Conservation (phyloP, 2,888 invertebrate species). For the Alloplasta piceator region DNA sequence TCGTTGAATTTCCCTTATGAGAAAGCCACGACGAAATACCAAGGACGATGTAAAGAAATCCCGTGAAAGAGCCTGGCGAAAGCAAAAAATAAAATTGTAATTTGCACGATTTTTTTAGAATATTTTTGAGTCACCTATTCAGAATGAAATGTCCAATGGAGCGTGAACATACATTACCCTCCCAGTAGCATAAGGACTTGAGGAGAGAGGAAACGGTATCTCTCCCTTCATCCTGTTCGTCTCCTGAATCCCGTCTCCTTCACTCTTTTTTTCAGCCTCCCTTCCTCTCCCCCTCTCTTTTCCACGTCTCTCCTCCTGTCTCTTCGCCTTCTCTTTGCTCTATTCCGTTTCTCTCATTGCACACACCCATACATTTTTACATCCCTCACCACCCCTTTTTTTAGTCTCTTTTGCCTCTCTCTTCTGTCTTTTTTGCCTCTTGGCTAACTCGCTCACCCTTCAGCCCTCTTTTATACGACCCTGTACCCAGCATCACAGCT, state of each 20-base stretch:
- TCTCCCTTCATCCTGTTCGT: conserved; percentile 51
- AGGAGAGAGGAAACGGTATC: conserved; percentile 45
- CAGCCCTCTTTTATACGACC: conserved; percentile 48
- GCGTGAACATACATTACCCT: background rate
- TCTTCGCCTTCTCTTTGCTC: conserved; percentile 25
- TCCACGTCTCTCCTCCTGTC: conserved; percentile 53
- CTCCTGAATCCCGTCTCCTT: conserved; percentile 25
- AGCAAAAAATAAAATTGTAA: background rate
- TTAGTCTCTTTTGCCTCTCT: conserved; percentile 60
- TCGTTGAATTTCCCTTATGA: background rate
- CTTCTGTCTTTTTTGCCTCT: conserved; percentile 54
- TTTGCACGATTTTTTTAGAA: background rate
- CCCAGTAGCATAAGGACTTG: background rate
- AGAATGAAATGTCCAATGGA: background rate
- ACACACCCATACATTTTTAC: conserved; percentile 47
- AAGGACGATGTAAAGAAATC: no score
- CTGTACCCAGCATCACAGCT: conserved; percentile 56
- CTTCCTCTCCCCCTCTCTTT: conserved; percentile 30
- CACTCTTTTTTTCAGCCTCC: conserved; percentile 47
- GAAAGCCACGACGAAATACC: no score
- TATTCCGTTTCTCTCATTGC: conserved; percentile 61
- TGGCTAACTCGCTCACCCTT: conserved; percentile 49
- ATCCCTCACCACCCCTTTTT: conserved; percentile 59
- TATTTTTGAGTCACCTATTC: background rate
- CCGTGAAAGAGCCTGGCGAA: background rate